These are phyloP conservation scores for Spinus pinus DNA, from an alignment of 2,797 vertebrate genomes.

Conservation along the genomic window DNA sequence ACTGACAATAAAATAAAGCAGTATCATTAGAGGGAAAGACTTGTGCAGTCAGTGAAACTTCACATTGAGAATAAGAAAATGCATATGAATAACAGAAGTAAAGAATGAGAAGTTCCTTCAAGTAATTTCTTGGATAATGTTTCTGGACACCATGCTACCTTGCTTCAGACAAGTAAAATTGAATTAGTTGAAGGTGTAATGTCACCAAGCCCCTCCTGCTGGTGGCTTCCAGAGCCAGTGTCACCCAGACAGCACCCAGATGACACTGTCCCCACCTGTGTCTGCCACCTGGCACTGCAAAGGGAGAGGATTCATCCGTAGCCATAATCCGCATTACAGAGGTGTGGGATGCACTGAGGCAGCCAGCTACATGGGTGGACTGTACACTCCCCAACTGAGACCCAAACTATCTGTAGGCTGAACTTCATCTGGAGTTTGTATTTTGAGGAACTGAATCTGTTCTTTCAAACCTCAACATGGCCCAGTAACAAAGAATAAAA, in stretches of 20 bases:
- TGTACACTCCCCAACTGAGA: neutral
- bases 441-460: neutral
- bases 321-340: rapidly evolving
- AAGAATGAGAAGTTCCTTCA: neutral
- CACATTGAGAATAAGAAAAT: neutral
- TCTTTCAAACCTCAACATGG: neutral
- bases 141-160: neutral
- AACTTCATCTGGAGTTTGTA: neutral
- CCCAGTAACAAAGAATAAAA: neutral
- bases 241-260: neutral
- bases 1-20: neutral
- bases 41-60: neutral
- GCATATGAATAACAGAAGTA: neutral
- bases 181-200: neutral
- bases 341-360: neutral
- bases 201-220: neutral
- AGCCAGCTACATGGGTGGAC: rapidly evolving
- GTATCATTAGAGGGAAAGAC: neutral
- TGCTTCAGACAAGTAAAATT: neutral
- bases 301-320: rapidly evolving
- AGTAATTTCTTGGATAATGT: neutral
- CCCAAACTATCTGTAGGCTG: neutral
- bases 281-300: neutral
- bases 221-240: neutral
- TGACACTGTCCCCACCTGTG: neutral